These are phyloP conservation scores for Tholera decimalis DNA, from an alignment of 2,888 invertebrate genomes.

Conservation along the genomic window DNA sequence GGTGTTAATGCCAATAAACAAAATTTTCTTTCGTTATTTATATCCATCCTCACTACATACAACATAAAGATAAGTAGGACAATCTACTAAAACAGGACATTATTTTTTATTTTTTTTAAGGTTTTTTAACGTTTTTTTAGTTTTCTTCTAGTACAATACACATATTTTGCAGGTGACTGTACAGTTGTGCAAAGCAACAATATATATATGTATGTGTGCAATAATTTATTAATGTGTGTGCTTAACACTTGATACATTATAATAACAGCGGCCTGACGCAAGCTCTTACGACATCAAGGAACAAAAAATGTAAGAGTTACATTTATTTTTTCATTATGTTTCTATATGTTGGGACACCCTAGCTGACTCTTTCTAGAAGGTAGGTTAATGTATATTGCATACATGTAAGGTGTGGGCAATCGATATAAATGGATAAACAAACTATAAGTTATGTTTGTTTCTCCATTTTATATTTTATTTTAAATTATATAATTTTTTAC, in stretches of 20 bases:
- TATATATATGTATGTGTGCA: constrained; percentile 48
- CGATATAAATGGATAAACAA: background rate
- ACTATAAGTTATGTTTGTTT: too few species aligned
- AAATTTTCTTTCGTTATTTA: too few species aligned
- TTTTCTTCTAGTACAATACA: too few species aligned
- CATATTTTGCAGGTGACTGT: constrained; percentile 21
- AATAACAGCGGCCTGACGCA: constrained; percentile 54
- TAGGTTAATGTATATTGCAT: constrained; percentile 5
- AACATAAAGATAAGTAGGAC: too few species aligned
- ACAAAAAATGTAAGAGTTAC: constrained; percentile 43
- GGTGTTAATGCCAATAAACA: too few species aligned
- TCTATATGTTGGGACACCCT: constrained; percentile 33
- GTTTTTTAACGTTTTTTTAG: too few species aligned
- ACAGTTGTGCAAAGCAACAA: constrained; percentile 42
- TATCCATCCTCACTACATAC: too few species aligned
- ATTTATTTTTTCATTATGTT: constrained; percentile 21
- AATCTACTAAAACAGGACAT: too few species aligned
- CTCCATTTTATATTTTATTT: too few species aligned
- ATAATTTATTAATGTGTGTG: constrained; percentile 58
- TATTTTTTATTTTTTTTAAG: too few species aligned
- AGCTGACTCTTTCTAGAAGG: constrained; percentile 13
- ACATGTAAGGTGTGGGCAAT: background rate
- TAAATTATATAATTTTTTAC: too few species aligned
- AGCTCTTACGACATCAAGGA: constrained; percentile 45
- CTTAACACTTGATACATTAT: constrained; percentile 61